These are phyloP conservation scores for Apis florea DNA, from an alignment of 1,140 invertebrate species.

Conservation along the genomic window DNA sequence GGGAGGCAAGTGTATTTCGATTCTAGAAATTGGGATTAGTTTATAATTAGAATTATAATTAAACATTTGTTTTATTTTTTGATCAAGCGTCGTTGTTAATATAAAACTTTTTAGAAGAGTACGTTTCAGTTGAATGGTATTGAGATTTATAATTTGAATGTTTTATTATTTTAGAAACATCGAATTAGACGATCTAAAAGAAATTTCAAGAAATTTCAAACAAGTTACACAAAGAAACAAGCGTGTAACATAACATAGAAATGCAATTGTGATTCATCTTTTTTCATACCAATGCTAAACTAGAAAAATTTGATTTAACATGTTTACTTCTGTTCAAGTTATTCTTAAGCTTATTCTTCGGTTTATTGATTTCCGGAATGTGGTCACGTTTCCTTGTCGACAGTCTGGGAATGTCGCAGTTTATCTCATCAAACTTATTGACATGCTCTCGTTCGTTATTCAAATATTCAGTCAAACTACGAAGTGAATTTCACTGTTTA, in stretches of 20 bases:
- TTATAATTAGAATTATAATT: too few relatives aligned
- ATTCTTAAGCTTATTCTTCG: conserved; percentile 2
- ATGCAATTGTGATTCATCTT: background rate
- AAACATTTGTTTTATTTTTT: too few relatives aligned
- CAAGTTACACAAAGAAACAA: too few relatives aligned
- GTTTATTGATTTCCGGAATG: conserved; percentile 10
- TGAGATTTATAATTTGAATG: too few relatives aligned
- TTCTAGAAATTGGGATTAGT: background rate
- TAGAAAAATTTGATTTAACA: too few relatives aligned
- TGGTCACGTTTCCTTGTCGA: background rate
- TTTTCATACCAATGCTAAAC: background rate
- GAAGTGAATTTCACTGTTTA: conserved; percentile 19
- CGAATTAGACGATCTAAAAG: too few relatives aligned
- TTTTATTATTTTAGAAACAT: too few relatives aligned
- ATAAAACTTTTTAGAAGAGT: too few relatives aligned
- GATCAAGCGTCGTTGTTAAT: too few relatives aligned
- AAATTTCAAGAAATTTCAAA: too few relatives aligned
- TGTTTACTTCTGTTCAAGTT: background rate
- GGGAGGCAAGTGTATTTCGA: background rate
- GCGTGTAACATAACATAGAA: too few relatives aligned
- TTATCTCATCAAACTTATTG: conserved; percentile 22
- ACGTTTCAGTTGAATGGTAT: too few relatives aligned
- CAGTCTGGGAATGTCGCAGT: background rate
- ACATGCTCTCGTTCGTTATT: conserved; percentile 4
- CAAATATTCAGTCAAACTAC: conserved; percentile 19